Conservation (phyloP, 2,888 invertebrate genomes). For the Nysson spinosus region DNA sequence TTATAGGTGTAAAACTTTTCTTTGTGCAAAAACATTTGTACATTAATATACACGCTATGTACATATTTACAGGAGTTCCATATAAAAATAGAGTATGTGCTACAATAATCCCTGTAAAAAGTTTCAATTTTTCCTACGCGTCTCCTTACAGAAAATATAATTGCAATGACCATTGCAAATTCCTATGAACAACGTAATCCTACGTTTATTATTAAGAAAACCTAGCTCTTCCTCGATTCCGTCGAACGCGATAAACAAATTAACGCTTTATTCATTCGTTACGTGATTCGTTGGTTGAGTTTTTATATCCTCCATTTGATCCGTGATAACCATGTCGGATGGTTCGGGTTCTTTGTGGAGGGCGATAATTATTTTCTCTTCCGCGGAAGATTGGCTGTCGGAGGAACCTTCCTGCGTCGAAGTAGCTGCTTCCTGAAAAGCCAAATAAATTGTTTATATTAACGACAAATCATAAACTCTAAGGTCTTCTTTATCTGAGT, state of each 20-base stretch:
- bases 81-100: constrained; percentile 70
- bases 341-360: constrained; percentile 82
- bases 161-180: constrained; percentile 30
- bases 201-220: constrained; percentile 27
- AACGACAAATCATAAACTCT: constrained; percentile 11
- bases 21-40: constrained; percentile 69
- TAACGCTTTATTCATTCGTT: constrained; percentile 66
- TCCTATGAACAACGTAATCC: constrained; percentile 26
- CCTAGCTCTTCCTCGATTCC: constrained; percentile 13
- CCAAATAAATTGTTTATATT: no score
- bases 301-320: constrained; percentile 69
- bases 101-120: constrained; percentile 57
- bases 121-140: constrained; percentile 9
- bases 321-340: constrained; percentile 75
- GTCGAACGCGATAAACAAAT: constrained; percentile 22
- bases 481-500: no score
- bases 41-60: constrained; percentile 73
- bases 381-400: constrained; percentile 85
- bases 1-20: constrained; percentile 72
- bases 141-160: constrained; percentile 26
- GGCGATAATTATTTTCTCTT: constrained; percentile 88
- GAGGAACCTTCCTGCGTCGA: constrained; percentile 86
- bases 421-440: constrained; percentile 83
- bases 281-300: constrained; percentile 69
- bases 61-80: constrained; percentile 64